phyloP scores from a whole-genome alignment of 2,797 vertebrate species.

The Cossypha dichroa region DNA sequence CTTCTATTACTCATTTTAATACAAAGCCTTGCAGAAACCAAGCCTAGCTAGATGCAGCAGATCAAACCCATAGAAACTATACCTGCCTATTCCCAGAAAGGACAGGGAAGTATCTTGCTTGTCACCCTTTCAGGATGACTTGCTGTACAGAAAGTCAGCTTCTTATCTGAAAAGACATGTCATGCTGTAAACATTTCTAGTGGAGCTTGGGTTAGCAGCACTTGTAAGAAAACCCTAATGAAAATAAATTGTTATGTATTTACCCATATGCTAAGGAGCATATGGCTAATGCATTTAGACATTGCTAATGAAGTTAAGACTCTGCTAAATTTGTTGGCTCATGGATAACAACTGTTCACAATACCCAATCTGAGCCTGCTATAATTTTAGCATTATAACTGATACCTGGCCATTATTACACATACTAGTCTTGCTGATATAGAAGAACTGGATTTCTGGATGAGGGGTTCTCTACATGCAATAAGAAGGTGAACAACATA shows the following conservation, averaged over 20 bases:
- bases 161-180: constrained; percentile 1
- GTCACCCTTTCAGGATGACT: neutral
- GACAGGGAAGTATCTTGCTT: neutral
- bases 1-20: neutral
- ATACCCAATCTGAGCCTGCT: constrained; percentile 2
- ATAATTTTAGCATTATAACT: constrained; percentile 27
- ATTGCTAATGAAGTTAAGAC: constrained; percentile 70
- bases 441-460: neutral
- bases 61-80: neutral
- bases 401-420: constrained; percentile 11
- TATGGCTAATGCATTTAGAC: constrained; percentile 73
- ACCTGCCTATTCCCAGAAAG: neutral
- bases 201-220: constrained; percentile 28
- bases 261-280: constrained; percentile 72
- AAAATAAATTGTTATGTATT: constrained; percentile 74
- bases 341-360: constrained; percentile 57
- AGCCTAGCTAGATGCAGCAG: neutral
- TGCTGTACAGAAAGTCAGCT: neutral
- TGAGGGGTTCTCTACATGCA: neutral
- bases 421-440: neutral
- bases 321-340: constrained; percentile 64
- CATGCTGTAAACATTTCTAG: constrained; percentile 31
- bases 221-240: constrained; percentile 64
- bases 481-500: neutral
- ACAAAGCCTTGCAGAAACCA: neutral